Conservation (phyloP, 2,113 vertebrate species). For the Glaucomys volans region DNA sequence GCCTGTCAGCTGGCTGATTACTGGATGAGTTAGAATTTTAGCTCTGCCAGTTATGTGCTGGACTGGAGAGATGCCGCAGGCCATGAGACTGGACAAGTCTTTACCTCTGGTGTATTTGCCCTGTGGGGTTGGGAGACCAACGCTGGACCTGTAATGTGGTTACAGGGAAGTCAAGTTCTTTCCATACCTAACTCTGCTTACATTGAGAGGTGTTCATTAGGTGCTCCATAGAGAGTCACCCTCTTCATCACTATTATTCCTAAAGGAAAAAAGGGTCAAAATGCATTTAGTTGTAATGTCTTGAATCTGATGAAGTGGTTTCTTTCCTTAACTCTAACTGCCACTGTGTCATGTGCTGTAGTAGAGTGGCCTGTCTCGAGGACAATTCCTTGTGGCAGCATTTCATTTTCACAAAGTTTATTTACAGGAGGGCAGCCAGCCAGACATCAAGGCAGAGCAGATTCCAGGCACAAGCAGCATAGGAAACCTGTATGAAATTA, state of each 20-base stretch:
- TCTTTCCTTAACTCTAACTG: conserved; percentile 63
- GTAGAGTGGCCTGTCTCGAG: conserved; percentile 46
- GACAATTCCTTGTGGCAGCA: conserved; percentile 80
- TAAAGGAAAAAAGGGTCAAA: background rate
- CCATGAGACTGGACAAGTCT: background rate
- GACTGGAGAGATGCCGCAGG: background rate
- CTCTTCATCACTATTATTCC: background rate
- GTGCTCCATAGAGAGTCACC: background rate
- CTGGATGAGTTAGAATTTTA: conserved; percentile 2
- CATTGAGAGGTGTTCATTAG: background rate
- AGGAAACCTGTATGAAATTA: conserved; percentile 76
- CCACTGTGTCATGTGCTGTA: conserved; percentile 54
- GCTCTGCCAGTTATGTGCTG: background rate
- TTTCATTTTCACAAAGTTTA: conserved; percentile 67
- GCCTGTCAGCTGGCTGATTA: background rate
- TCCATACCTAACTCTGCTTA: background rate
- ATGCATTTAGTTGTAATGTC: background rate
- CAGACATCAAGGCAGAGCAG: conserved; percentile 73
- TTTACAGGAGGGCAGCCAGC: conserved; percentile 75
- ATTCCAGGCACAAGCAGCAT: conserved; percentile 48
- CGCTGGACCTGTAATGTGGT: background rate
- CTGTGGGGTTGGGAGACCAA: background rate
- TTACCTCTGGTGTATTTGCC: background rate
- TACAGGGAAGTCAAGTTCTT: background rate
- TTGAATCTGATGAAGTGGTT: conserved; percentile 65